Conservation (phyloP, 2,113 vertebrate species). For the Bagarius yarrelli region DNA sequence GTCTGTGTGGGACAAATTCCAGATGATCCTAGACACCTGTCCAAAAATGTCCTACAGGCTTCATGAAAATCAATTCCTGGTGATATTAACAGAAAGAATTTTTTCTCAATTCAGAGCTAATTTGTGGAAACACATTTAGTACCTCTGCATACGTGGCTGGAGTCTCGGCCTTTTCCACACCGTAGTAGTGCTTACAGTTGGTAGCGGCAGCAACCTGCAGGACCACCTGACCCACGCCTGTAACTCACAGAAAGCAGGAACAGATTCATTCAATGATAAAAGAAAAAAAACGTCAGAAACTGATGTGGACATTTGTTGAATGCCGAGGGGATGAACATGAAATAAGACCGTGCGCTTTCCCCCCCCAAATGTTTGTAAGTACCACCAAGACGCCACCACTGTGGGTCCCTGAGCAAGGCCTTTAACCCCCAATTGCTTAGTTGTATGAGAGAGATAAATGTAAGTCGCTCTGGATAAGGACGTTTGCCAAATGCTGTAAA, state of each 20-base stretch:
- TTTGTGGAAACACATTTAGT: slow-evolving; percentile 36
- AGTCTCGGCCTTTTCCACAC: slow-evolving; percentile 97
- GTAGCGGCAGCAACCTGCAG: slow-evolving; percentile 97
- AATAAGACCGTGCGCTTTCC: too few relatives aligned
- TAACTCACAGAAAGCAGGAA: slow-evolving; percentile 11
- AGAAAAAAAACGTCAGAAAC: background rate
- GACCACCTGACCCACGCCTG: slow-evolving; percentile 98
- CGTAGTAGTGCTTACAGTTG: slow-evolving; percentile 97
- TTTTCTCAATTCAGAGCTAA: too few relatives aligned
- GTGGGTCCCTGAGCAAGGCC: too few relatives aligned
- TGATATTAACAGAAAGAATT: background rate
- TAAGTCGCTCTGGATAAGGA: too few relatives aligned
- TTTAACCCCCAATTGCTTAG: too few relatives aligned
- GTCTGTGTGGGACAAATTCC: background rate
- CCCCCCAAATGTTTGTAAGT: too few relatives aligned
- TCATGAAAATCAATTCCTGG: background rate
- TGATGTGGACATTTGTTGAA: too few relatives aligned
- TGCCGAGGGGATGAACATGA: too few relatives aligned
- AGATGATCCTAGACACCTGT: background rate
- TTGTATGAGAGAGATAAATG: too few relatives aligned
- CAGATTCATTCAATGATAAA: background rate
- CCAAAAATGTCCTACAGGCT: background rate
- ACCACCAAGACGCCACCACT: too few relatives aligned
- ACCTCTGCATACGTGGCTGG: slow-evolving; percentile 98
- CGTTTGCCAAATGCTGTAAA: too few relatives aligned